These are phyloP conservation scores for Poeciliopsis gracilis DNA, from an alignment of 2,797 vertebrate species.

Conservation along the genomic window DNA sequence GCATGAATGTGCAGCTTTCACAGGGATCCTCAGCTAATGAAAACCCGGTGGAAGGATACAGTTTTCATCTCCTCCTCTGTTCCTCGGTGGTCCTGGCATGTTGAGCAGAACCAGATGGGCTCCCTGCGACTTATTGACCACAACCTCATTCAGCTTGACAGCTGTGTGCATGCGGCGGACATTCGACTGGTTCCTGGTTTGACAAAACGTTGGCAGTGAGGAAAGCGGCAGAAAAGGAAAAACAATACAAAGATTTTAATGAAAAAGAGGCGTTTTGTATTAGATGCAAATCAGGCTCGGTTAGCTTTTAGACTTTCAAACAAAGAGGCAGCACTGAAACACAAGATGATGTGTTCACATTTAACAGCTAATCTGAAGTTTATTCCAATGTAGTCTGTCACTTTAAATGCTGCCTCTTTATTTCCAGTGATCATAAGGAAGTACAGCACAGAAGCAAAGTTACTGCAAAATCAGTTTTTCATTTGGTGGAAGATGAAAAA, in stretches of 20 bases:
- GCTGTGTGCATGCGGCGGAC: conserved; percentile 91
- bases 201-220: conserved; percentile 26
- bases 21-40: not conserved
- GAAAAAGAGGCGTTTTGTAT: not conserved
- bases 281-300: not conserved
- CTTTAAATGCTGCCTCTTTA: conserved; percentile 57
- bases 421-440: conserved; percentile 27
- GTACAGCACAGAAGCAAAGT: conserved; percentile 43
- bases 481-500: conserved; percentile 16
- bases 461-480: conserved; percentile 46
- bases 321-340: conserved; percentile 49
- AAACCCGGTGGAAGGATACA: conserved; percentile 88
- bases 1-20: not conserved
- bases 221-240: not conserved
- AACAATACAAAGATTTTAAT: not conserved
- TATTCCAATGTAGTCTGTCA: not conserved
- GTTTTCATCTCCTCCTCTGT: conserved; percentile 93
- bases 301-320: conserved; percentile 17
- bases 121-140: conserved; percentile 91
- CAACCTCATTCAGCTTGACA: conserved; percentile 87
- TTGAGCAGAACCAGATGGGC: conserved; percentile 96
- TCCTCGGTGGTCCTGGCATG: conserved; percentile 95
- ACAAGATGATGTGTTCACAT: not conserved
- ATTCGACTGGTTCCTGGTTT: conserved; percentile 91
- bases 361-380: not conserved